A percentile compares a stretch with the other conserved stretches of the same genome.
Conservation (phyloP, 2,797 vertebrate genomes). For the Karalla daura region DNA sequence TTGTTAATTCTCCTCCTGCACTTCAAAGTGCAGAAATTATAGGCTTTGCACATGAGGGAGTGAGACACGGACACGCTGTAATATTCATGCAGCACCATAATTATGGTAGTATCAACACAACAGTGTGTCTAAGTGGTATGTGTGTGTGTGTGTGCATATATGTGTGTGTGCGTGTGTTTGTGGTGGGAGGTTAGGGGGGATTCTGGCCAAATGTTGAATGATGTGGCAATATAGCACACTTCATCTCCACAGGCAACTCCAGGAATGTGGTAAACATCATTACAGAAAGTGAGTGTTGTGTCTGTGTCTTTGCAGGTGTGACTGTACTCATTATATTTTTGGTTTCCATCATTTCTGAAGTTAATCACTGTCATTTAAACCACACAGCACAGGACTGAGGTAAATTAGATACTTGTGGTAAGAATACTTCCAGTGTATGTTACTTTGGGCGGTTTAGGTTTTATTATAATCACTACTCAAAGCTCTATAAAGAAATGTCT, state of each 20-base stretch:
- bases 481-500: neutral
- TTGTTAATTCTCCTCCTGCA: constrained; percentile 56
- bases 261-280: constrained; percentile 13
- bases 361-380: neutral
- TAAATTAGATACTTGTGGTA: neutral
- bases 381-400: neutral
- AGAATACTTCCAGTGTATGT: neutral
- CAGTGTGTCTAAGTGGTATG: no score
- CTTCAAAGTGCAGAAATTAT: constrained; percentile 65
- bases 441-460: neutral
- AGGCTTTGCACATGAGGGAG: constrained; percentile 47
- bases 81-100: constrained; percentile 59
- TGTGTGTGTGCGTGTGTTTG: no score
- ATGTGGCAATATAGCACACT: constrained; percentile 16
- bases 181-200: no score
- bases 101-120: constrained; percentile 56
- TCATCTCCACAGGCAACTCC: constrained; percentile 5
- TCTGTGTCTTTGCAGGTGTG: neutral
- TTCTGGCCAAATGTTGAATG: constrained; percentile 29
- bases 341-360: constrained; percentile 5
- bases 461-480: neutral
- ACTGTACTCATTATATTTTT: neutral
- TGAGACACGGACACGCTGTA: constrained; percentile 48
- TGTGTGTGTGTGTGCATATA: no score
- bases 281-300: constrained; percentile 1